Base-by-base conservation (phyloP, 2,888 invertebrate species). In the Pseudoips prasinana region DNA sequence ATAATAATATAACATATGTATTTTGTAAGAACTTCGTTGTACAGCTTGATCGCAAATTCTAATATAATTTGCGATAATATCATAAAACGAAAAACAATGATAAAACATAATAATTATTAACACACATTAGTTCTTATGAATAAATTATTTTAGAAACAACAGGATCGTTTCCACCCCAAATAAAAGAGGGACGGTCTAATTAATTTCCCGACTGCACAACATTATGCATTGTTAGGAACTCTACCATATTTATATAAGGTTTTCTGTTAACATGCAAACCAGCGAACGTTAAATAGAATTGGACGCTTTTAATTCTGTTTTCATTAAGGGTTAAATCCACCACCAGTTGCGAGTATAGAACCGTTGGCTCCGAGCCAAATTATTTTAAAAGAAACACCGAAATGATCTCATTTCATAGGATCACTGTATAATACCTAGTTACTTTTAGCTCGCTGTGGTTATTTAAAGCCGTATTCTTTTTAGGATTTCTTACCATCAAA, bases 301-400 rank as follows among this genome's bases (percentile, higher is more conserved):
- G 62, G 61, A 60, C 68, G 70, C 67, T 71, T 73, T 77, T 76
- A 76, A 75, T 72, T 66, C 64, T 53, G 56, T 57, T 57, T 54
- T 68, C 65, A 73, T 77, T 77, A 75, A 70, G 66, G 73, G 65
- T 72, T 64, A 68, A 76, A 76, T 71, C 77, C 69, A 65, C 84
- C 83, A 86, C 84, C 78, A 84, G 85, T 86, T 85, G 85, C 83
- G 58, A 78, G 57, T 58, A 46, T 60, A 58, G 56, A 56, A 56
- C 46, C 47, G 60, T 67, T 87, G 87, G 86, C 82, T 33, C 38
- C 33, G 41, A 35, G 73, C 86, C 86, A 86, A 84, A 84, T 85
- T 81, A 85, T 85, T 85, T 84, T 76, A 68, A 82, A 84, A 84
- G 75, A 74, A 82, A 77, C 71, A 64, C 52, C 61, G 63, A 65